Evolutionary conservation across 2,113 vertebrate species (phyloP).

Genomic region (Cichladusa arquata): DNA sequence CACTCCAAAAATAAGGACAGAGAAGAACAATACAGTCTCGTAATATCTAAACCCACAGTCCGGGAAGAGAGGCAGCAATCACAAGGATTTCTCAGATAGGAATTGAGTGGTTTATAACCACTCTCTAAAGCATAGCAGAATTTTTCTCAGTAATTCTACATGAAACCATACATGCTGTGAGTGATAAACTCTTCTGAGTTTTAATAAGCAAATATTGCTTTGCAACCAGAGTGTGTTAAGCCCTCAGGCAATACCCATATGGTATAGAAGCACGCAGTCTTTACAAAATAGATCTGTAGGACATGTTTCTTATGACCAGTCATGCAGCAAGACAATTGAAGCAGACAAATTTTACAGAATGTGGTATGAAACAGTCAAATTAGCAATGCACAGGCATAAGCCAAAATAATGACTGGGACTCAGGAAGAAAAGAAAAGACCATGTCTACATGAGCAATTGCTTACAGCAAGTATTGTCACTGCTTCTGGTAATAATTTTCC

Average conservation of each 20-base stretch:
- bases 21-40: not conserved
- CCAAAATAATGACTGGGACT: not conserved
- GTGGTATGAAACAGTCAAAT: not conserved
- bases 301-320: not conserved
- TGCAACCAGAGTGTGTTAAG: not conserved
- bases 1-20: not conserved
- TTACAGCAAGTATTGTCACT: not conserved
- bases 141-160: not conserved
- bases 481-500: not conserved
- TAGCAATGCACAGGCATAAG: not conserved
- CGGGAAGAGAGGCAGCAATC: not conserved
- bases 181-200: not conserved
- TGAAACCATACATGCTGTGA: not conserved
- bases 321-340: not conserved
- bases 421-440: slow-evolving; percentile 2
- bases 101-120: not conserved
- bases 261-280: not conserved
- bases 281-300: not conserved
- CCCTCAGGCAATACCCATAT: not conserved
- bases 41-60: not conserved
- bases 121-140: not conserved
- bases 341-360: not conserved
- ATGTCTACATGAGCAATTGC: not conserved
- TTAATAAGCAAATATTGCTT: not conserved
- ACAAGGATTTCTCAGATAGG: not conserved